Evolutionary conservation across 1,140 invertebrate species (phyloP).

Genomic region (Hypsibius dujardini): DNA sequence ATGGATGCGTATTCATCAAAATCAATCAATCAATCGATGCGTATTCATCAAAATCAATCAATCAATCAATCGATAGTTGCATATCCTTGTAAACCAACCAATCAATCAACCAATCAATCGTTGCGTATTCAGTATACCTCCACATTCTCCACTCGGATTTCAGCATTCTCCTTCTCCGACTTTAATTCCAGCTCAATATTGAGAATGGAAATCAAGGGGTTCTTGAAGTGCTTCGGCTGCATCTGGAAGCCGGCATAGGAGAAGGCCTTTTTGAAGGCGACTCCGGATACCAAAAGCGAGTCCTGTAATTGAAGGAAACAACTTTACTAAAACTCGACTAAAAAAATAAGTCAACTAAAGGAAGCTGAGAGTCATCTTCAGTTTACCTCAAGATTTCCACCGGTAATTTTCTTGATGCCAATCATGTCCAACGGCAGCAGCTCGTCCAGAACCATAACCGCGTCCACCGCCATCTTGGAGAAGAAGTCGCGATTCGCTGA

Average conservation of each 20-base stretch:
- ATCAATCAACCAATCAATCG: too few relatives aligned
- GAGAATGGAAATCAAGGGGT: slow-evolving; percentile 85
- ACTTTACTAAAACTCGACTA: slow-evolving; percentile 19
- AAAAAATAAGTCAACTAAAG: slow-evolving; percentile 18
- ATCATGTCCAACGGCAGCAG: slow-evolving; percentile 95
- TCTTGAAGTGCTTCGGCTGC: slow-evolving; percentile 82
- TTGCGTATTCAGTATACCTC: too few relatives aligned
- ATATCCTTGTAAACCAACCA: too few relatives aligned
- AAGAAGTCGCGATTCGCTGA: slow-evolving; percentile 90
- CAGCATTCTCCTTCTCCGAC: slow-evolving; percentile 93
- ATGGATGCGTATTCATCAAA: too few relatives aligned
- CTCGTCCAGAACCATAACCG: slow-evolving; percentile 78
- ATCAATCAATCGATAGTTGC: too few relatives aligned
- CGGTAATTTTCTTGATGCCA: slow-evolving; percentile 94
- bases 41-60: too few relatives aligned
- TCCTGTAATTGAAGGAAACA: slow-evolving; percentile 40
- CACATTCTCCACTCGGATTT: slow-evolving; percentile 79
- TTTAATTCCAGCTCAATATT: slow-evolving; percentile 97
- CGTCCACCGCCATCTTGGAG: slow-evolving; percentile 88
- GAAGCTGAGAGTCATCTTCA: slow-evolving; percentile 21
- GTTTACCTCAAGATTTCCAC: slow-evolving; percentile 64
- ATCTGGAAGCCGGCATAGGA: slow-evolving; percentile 99
- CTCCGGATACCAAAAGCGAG: slow-evolving; percentile 72
- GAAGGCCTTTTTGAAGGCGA: slow-evolving; percentile 99
- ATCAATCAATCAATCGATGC: too few relatives aligned